Conservation (phyloP, 2,888 invertebrate species). For the Carterocephalus palaemon region DNA sequence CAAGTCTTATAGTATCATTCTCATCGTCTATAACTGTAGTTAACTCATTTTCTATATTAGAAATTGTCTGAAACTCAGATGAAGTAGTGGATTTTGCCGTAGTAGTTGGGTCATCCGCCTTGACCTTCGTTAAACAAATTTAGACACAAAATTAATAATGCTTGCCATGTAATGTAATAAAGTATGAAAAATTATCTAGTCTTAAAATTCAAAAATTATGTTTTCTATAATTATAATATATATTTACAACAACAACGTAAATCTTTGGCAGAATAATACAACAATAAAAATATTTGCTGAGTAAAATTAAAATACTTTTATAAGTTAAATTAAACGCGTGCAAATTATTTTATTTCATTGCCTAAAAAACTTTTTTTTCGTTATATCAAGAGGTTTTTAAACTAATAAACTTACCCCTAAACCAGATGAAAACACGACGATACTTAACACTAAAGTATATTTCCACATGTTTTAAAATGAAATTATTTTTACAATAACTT, state of each 20-base stretch:
- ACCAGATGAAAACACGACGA: slow-evolving; percentile 4
- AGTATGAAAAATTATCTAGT: not conserved
- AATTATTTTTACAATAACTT: not conserved
- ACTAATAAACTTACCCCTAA: slow-evolving; percentile 26
- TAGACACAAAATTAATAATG: too few species aligned
- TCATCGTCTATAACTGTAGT: slow-evolving; percentile 28
- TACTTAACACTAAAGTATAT: slow-evolving; percentile 13
- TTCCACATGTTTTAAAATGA: slow-evolving; percentile 25
- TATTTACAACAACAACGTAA: too few species aligned
- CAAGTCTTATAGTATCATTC: slow-evolving; percentile 13
- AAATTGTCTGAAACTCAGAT: too few species aligned
- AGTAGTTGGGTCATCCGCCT: slow-evolving; percentile 9
- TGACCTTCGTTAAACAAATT: slow-evolving; percentile 5
- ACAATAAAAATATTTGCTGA: not conserved
- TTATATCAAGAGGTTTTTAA: too few species aligned
- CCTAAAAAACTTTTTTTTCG: too few species aligned
- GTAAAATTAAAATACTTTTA: not conserved
- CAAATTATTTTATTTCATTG: too few species aligned
- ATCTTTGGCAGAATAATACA: too few species aligned
- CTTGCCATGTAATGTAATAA: not conserved
- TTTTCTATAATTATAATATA: slow-evolving; percentile 6
- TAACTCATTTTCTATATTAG: too few species aligned
- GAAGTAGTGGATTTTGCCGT: slow-evolving; percentile 1
- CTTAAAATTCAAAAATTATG: slow-evolving; percentile 21
- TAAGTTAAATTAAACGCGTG: too few species aligned